A percentile compares a stretch with the other conserved stretches of the same genome.
phyloP scores from a whole-genome alignment of 2,888 invertebrate genomes.

The Deilephila elpenor region DNA sequence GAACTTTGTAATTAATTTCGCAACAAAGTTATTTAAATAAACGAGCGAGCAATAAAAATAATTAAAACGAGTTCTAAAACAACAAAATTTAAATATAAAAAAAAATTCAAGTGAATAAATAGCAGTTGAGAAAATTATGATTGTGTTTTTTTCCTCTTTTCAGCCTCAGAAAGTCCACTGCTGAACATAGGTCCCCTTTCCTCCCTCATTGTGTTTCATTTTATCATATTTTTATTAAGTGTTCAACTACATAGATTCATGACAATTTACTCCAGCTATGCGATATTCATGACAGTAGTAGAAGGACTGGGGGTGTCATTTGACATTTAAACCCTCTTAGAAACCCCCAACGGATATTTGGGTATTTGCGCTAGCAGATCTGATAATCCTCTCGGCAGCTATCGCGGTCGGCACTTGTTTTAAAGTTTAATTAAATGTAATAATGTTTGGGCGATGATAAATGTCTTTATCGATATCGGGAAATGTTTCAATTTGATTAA shows the following conservation, averaged over 20 bases:
- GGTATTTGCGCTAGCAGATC: conserved; percentile 49
- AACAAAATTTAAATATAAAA: conserved; percentile 52
- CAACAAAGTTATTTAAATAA: conserved; percentile 46
- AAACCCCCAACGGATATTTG: conserved; percentile 41
- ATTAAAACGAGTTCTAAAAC: conserved; percentile 58
- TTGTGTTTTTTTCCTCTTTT: no score
- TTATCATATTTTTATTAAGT: not conserved
- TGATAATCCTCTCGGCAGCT: conserved; percentile 49
- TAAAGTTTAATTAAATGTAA: conserved; percentile 65
- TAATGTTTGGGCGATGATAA: conserved; percentile 59
- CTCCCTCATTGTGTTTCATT: not conserved
- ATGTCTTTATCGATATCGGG: conserved; percentile 54
- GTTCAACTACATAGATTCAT: not conserved
- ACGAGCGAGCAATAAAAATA: conserved; percentile 52
- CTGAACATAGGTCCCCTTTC: no score
- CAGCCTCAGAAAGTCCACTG: no score
- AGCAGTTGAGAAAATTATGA: not conserved
- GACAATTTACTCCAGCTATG: not conserved
- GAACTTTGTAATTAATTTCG: conserved; percentile 40
- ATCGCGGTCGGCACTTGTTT: conserved; percentile 54
- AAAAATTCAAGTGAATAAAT: conserved; percentile 56
- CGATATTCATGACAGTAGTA: conserved; percentile 20
- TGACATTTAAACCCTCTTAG: conserved; percentile 34
- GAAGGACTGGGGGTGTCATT: conserved; percentile 29
- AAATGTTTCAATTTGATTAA: conserved; percentile 52